These are phyloP conservation scores for Enteromius anoplus DNA, from an alignment of 2,797 vertebrate species.

Conservation along the genomic window DNA sequence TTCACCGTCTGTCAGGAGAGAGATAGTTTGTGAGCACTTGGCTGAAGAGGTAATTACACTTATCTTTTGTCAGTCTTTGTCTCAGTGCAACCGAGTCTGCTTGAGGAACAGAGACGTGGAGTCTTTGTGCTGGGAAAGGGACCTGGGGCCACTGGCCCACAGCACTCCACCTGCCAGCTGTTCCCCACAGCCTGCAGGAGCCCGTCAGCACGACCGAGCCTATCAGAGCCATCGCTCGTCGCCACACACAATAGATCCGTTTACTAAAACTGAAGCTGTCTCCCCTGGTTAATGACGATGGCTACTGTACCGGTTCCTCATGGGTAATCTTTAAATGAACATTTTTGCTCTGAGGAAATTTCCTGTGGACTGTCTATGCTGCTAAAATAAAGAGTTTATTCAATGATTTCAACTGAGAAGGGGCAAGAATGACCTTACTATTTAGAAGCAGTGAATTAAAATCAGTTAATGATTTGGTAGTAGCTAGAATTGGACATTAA, in stretches of 20 bases:
- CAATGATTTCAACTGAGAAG: not conserved
- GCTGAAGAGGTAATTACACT: conserved; percentile 87
- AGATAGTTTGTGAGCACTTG: conserved; percentile 81
- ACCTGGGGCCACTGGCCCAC: conserved; percentile 71
- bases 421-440: too few species aligned
- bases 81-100: conserved; percentile 78
- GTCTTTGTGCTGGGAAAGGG: conserved; percentile 77
- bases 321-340: conserved; percentile 38
- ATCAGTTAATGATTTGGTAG: too few species aligned
- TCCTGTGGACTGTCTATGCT: not conserved
- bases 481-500: too few species aligned
- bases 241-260: conserved; percentile 52
- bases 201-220: conserved; percentile 17
- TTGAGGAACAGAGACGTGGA: conserved; percentile 79
- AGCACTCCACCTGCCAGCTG: conserved; percentile 85
- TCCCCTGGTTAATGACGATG: conserved; percentile 22
- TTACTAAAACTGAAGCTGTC: conserved; percentile 48
- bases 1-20: conserved; percentile 80
- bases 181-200: conserved; percentile 71
- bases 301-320: conserved; percentile 49
- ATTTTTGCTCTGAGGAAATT: not conserved
- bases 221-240: conserved; percentile 28
- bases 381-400: not conserved
- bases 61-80: conserved; percentile 89
- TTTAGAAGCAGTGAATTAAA: too few species aligned